phyloP scores from a whole-genome alignment of 2,797 vertebrate genomes.

The Schizothorax lantsangensis region DNA sequence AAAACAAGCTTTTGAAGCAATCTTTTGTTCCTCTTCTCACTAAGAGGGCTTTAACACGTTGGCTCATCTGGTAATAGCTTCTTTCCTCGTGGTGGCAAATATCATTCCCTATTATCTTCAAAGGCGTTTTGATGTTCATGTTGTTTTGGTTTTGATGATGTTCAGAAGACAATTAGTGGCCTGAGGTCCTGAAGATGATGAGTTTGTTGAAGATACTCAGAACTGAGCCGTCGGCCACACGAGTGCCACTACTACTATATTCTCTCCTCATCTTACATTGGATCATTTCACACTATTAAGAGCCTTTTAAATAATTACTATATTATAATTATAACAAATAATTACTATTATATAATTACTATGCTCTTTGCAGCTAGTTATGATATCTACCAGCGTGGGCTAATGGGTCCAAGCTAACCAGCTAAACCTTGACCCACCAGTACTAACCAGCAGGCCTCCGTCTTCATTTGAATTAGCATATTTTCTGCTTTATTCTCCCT shows the following conservation, averaged over 20 bases:
- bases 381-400: not conserved
- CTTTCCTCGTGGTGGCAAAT: slow-evolving; percentile 71
- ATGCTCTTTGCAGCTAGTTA: not conserved
- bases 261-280: not conserved
- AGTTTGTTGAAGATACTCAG: slow-evolving; percentile 56
- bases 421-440: not conserved
- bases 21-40: not conserved
- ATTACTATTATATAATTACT: too few relatives aligned
- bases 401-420: not conserved
- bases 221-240: slow-evolving; percentile 13
- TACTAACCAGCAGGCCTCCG: not conserved
- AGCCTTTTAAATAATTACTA: not conserved
- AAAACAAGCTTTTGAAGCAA: not conserved
- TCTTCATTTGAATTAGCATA: not conserved
- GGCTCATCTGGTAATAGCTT: slow-evolving; percentile 77
- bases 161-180: slow-evolving; percentile 74
- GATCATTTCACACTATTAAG: not conserved
- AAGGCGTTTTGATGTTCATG: slow-evolving; percentile 73
- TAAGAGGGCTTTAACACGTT: slow-evolving; percentile 28
- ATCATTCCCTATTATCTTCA: slow-evolving; percentile 78
- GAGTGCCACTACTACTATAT: not conserved
- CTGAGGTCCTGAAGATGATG: slow-evolving; percentile 67
- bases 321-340: too few relatives aligned
- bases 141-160: slow-evolving; percentile 63
- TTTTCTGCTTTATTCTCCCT: not conserved